Evolutionary conservation across 2,888 invertebrate species (phyloP), one percentile per base, ranked within the genome.

Genomic region (Drosophila seclusa): DNA sequence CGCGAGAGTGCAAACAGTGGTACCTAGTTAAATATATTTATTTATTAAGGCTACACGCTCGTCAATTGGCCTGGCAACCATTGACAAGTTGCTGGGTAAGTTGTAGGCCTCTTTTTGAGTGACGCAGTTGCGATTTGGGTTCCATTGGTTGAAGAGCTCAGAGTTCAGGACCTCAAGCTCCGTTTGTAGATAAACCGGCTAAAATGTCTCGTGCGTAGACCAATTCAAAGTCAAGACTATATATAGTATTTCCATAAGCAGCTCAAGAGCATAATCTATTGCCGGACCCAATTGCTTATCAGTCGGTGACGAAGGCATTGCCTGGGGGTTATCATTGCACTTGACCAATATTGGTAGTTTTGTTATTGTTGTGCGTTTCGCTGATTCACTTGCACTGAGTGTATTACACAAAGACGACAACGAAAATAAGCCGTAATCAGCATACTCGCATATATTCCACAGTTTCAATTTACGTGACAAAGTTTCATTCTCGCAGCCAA

Each of bases 51-150:
- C 32, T 48, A 4, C n/a, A 53, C 36, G n/a, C 38, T 21, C 16
- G 49, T 16, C 63, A 82, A 85, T 87, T 80, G 73, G 71, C 85
- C 52, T 88, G 83, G 86, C 82, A 86, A 86, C 88, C n/a, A 38
- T 55, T 55, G 61, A 57, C 58, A 73, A 68, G 75, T 71, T 73
- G 77, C 80, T 49, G 70, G 54, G 83, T 57, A 27, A 55, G 32
- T 36, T 27, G 18, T 18, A 18, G 36, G 27, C 1, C 38, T n/a
- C 45, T 42, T 1, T 8, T 10, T 13, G n/a, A 65, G 45, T 66
- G 73, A 67, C 72, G 76, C 63, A 70, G 78, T 71, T 55, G 71
- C 24, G 60, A 61, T 73, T 80, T 61, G 48, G 32, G 55, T 60
- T 52, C 48, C 45, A 42, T 49, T n/a, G 54, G 36, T 21, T n/a